Base-by-base conservation (phyloP, 2,888 invertebrate genomes). In the Ferrisia virgata region DNA sequence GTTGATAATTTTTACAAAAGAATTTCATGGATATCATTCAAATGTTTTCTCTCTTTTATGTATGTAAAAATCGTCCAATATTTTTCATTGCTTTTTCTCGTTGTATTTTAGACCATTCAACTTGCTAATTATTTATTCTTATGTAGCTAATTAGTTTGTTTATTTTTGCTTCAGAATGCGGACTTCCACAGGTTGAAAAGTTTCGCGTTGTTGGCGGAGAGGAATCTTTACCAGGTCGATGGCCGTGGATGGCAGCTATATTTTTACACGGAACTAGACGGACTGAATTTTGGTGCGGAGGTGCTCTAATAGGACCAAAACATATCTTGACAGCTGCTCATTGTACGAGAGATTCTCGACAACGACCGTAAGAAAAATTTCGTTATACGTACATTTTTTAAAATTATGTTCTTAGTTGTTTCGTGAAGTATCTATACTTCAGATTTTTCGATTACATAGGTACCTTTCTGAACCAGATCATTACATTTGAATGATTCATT, bases 191-290 rank as follows among this genome's bases (percentile, higher is more conserved):
- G 89, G 93, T 93, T 87, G 95, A 94, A 82, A 93, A 94, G 69
- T 96, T 94, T 86, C 92, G 97, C 4, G 95, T 98, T 69, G 97
- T 98, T 0, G 98, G 98, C 0, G 98, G 98, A 4, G 93, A 94
- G 84, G 93, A 94, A 88, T 91, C 96, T 0, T 90, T 93, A 31
- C 93, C 95, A 0, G 97, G 97, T 0, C 92, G 95, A 82, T 96
- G 96, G 96, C 97, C 98, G 0, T 98, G 97, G 97, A 95, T 98
- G 94, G 97, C 95, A 0, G 97, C 97, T 0, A 96, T 97, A 87
- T 97, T 95, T 89, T 90, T 97, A 78, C 95, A 96, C 87, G 96
- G 96, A 9, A 92, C 93, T 47, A 92, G 94, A 87, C 91, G 95
- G 33, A 87, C 87, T 8, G 87, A 87, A 85, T 87, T 87, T 85